phyloP scores from a whole-genome alignment of 1,140 invertebrate species.

The Varroa destructor region DNA sequence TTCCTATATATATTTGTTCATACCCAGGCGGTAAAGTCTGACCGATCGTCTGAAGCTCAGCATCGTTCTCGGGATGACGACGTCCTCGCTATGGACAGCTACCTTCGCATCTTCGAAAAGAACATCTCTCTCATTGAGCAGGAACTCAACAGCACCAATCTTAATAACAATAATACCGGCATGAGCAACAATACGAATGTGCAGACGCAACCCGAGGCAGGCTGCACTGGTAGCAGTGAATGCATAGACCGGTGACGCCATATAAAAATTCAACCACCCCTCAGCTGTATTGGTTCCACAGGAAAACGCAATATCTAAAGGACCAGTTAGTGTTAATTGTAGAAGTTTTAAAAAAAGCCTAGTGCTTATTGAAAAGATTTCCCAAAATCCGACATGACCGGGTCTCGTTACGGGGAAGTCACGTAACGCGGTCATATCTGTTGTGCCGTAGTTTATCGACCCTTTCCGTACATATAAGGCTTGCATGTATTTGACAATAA shows the following conservation, averaged over 20 bases:
- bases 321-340: not conserved
- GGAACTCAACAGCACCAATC: not conserved
- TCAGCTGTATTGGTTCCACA: not conserved
- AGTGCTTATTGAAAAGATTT: not conserved
- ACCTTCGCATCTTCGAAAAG: slow-evolving; percentile 22
- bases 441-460: not conserved
- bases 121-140: slow-evolving; percentile 25
- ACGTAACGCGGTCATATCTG: not conserved
- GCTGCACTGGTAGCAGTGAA: no score
- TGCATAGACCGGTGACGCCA: not conserved
- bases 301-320: not conserved
- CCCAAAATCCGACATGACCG: not conserved
- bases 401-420: not conserved
- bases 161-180: not conserved
- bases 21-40: not conserved
- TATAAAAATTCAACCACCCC: not conserved
- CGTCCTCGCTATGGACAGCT: slow-evolving; percentile 16
- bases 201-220: no score
- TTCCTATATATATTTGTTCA: not conserved
- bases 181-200: not conserved
- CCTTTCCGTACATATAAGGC: not conserved
- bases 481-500: no score
- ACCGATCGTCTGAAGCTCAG: not conserved
- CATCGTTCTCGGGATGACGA: not conserved
- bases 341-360: not conserved